Percentiles rank a stretch among this genome's conserved stretches.
Evolutionary conservation across 2,888 invertebrate genomes (phyloP).

Genomic region (Theristus sp.): DNA sequence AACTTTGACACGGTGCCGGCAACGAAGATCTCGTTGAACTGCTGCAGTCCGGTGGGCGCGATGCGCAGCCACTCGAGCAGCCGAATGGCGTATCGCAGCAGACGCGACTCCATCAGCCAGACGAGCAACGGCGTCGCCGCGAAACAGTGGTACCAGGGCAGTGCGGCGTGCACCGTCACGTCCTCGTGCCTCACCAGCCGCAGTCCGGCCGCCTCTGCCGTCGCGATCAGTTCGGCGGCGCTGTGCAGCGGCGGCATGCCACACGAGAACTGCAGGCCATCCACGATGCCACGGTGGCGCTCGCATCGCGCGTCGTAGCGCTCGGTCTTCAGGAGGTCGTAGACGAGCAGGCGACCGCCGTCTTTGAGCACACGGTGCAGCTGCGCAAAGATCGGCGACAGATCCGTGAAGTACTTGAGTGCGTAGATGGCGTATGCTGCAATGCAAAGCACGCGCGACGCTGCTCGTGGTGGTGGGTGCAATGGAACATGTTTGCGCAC

Average conservation of each 20-base stretch:
- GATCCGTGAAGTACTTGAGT: conserved; percentile 22
- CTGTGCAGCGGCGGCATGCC: conserved; percentile 25
- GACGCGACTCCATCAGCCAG: conserved; percentile 19
- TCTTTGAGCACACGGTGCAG: conserved; percentile 18
- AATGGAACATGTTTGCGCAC: too few species aligned
- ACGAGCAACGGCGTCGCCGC: conserved; percentile 21
- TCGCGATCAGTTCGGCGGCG: conserved; percentile 16
- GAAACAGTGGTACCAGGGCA: conserved; percentile 23
- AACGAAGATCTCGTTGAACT: conserved; percentile 21
- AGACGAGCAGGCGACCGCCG: conserved; percentile 21
- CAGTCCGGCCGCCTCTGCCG: conserved; percentile 12
- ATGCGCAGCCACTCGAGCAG: conserved; percentile 14
- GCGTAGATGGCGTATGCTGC: conserved; percentile 25
- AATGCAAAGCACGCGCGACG: conserved; percentile 13
- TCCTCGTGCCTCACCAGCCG: conserved; percentile 12
- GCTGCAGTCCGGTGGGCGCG: conserved; percentile 22
- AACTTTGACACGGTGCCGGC: conserved; percentile 22
- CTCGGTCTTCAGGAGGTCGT: conserved; percentile 24
- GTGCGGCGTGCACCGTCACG: conserved; percentile 10
- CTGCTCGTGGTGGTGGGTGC: too few species aligned
- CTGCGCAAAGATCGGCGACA: conserved; percentile 18
- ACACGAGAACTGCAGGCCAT: conserved; percentile 19
- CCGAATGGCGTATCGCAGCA: not conserved
- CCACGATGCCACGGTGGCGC: conserved; percentile 15
- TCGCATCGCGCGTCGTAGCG: conserved; percentile 16